A percentile compares a stretch with the other conserved stretches of the same genome.
phyloP scores from a whole-genome alignment of 2,888 invertebrate species.

The Tachina fera region DNA sequence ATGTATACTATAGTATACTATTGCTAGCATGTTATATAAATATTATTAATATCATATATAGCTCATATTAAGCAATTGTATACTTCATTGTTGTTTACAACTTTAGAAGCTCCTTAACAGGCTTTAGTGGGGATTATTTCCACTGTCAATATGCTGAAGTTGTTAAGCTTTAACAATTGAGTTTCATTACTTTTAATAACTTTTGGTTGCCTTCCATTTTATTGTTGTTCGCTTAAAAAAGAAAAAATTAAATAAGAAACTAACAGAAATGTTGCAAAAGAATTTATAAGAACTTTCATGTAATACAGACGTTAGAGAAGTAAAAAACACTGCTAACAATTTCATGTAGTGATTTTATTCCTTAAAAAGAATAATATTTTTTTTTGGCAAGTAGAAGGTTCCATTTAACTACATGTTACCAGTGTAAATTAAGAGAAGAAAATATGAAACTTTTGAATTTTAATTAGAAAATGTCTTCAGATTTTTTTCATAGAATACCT shows the following conservation, averaged over 20 bases:
- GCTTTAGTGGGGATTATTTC: background rate
- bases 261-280: background rate
- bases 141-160: background rate
- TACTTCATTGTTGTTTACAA: background rate
- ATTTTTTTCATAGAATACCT: too few species aligned
- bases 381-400: too few species aligned
- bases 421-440: too few species aligned
- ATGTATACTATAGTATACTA: too few species aligned
- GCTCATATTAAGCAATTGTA: background rate
- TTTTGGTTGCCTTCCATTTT: conserved; percentile 15
- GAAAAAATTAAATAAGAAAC: background rate
- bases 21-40: too few species aligned
- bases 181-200: conserved; percentile 40
- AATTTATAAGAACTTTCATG: background rate
- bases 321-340: background rate
- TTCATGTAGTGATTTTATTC: background rate
- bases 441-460: too few species aligned
- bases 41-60: too few species aligned
- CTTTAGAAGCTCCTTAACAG: background rate
- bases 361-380: background rate
- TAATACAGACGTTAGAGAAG: background rate
- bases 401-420: too few species aligned
- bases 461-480: too few species aligned
- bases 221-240: background rate
- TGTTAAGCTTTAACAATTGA: conserved; percentile 11